Conservation (phyloP, 2,888 invertebrate genomes). For the Phortica magna region DNA sequence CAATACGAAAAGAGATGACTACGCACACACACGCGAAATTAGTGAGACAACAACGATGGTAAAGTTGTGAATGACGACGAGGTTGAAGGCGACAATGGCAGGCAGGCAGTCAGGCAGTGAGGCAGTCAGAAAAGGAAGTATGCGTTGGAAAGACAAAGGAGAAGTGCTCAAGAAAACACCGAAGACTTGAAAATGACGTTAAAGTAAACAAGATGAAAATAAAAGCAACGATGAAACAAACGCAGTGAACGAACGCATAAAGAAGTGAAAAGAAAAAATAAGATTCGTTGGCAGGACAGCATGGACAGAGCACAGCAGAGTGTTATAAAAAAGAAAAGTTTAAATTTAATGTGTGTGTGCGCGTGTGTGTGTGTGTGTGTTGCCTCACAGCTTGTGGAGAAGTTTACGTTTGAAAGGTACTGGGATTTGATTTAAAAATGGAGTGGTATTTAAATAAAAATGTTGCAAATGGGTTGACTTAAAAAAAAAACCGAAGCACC, state of each 20-base stretch:
- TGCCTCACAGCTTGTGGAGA: neutral
- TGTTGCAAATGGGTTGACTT: constrained; percentile 63
- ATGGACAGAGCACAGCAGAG: constrained; percentile 23
- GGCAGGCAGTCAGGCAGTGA: neutral
- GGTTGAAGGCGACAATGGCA: constrained; percentile 44
- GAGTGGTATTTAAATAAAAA: constrained; percentile 71
- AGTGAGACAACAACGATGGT: constrained; percentile 39
- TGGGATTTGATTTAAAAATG: constrained; percentile 71
- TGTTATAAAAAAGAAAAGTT: constrained; percentile 23
- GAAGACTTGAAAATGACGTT: constrained; percentile 73
- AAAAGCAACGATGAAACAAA: constrained; percentile 47
- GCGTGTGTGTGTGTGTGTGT: neutral
- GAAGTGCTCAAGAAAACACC: constrained; percentile 68
- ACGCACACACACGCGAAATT: constrained; percentile 42
- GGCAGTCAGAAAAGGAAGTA: neutral
- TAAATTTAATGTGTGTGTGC: constrained; percentile 24
- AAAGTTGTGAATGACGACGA: constrained; percentile 43
- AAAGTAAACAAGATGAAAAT: constrained; percentile 73
- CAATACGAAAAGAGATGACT: constrained; percentile 43
- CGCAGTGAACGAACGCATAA: constrained; percentile 32
- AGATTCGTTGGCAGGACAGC: constrained; percentile 34
- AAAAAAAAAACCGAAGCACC: constrained; percentile 8
- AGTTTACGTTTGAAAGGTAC: neutral
- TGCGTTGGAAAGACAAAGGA: constrained; percentile 46
- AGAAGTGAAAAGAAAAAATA: constrained; percentile 39